phyloP scores from a whole-genome alignment of 2,113 vertebrate species.

The Sceloporus tristichus region DNA sequence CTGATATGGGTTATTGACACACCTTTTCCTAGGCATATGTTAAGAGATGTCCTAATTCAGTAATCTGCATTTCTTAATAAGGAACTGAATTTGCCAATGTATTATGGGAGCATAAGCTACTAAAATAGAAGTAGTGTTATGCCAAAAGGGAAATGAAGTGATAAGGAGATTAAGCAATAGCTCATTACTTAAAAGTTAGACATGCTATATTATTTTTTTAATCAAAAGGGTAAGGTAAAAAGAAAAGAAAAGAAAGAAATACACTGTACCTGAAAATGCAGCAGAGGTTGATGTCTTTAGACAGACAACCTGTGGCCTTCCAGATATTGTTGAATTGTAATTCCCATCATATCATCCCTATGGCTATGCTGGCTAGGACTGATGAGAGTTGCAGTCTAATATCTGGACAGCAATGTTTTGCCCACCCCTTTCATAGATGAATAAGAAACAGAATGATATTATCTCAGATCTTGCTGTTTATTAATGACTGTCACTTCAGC shows the following conservation, averaged over 20 bases:
- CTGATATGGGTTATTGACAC: slow-evolving; percentile 18
- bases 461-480: background rate
- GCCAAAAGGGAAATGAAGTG: slow-evolving; percentile 23
- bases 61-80: slow-evolving; percentile 18
- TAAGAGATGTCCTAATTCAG: slow-evolving; percentile 30
- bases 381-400: background rate
- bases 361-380: background rate
- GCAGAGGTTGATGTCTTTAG: background rate
- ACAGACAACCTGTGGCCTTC: background rate
- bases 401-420: background rate
- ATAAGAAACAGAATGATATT: background rate
- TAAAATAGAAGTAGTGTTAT: slow-evolving; percentile 28
- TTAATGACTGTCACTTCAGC: background rate
- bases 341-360: too few relatives aligned
- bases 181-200: slow-evolving; percentile 21
- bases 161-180: slow-evolving; percentile 22
- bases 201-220: slow-evolving; percentile 12
- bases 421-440: too few relatives aligned
- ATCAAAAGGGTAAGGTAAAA: background rate
- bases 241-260: background rate
- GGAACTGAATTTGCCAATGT: slow-evolving; percentile 28
- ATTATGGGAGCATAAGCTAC: slow-evolving; percentile 20
- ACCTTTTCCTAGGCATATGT: slow-evolving; percentile 16
- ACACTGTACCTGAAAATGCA: background rate
- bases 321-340: background rate